Base-by-base conservation (phyloP, 1,140 invertebrate species). In the Mercenaria mercenaria region DNA sequence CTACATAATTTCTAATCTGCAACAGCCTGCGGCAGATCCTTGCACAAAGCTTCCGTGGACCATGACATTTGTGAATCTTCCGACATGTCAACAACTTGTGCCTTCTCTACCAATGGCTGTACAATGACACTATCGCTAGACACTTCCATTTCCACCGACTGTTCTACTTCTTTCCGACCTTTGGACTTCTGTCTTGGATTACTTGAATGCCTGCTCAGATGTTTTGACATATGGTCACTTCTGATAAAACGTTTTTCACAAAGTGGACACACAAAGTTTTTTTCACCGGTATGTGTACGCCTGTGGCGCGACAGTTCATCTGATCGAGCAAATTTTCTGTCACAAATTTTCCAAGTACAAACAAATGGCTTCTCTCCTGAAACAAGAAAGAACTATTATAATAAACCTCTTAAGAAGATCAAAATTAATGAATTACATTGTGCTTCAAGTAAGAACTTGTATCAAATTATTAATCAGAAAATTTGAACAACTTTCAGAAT, bases 241-340 rank as follows among this genome's bases (percentile, higher is more conserved):
- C 99, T 97, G 98, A 99, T 99, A 96, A 99, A 99, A 74, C 98
- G 97, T 92, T 98, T 97, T 83, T 97, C 97, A 95, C 99, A 99
- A 23, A 98, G 97, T 8, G 96, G 94, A 94, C 99, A 99, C 0
- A 97, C 97, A 96, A 99, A 99, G 95, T 91, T 92, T 41, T 91
- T 92, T 69, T 93, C 93, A 2, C 91, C 93, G 11, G 92, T 92
- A 39, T 94, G 87, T 11, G 93, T 99, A 34, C 98, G 96, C 76
- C 97, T 96, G 95, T 99, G 98, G 47, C 98, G 96, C 0, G 98
- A 99, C 0, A 99, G 96, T 96, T 99, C 99, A 94, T 99, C 99
- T 50, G 98, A 99, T 72, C 99, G 97, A 0, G 98, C 98, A 96
- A 99, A 99, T 18, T 97, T 96, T 39, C 98, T 97, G 76, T 97